Conservation (phyloP, 2,888 invertebrate species). For the Pandemis cinnamomeana region DNA sequence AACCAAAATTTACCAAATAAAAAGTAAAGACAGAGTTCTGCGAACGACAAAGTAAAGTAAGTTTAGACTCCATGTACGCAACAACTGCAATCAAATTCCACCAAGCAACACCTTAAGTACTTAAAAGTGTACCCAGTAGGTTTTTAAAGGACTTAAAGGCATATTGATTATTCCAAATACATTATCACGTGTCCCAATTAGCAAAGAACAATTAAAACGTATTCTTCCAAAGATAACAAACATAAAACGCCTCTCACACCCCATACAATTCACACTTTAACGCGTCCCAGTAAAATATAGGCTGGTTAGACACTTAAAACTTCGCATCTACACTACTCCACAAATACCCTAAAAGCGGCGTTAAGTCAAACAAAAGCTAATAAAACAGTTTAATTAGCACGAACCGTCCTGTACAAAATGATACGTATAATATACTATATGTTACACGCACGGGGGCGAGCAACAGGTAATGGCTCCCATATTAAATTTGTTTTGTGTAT, state of each 20-base stretch:
- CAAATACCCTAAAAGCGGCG: conserved; percentile 39
- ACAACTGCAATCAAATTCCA: no score
- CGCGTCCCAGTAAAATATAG: conserved; percentile 6
- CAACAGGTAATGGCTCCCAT: conserved; percentile 52
- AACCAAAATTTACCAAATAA: no score
- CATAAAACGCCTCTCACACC: not conserved
- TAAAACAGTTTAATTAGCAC: conserved; percentile 62
- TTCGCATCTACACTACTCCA: conserved; percentile 14
- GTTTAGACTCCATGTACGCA: no score
- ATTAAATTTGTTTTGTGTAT: conserved; percentile 41
- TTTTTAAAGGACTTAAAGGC: no score
- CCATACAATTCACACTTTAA: not conserved
- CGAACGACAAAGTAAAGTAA: no score
- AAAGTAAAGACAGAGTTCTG: no score
- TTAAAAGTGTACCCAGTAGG: no score
- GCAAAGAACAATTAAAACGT: not conserved
- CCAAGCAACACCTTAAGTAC: no score
- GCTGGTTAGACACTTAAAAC: conserved; percentile 43
- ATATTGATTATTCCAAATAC: no score
- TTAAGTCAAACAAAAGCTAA: conserved; percentile 56
- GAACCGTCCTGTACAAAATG: conserved; percentile 42
- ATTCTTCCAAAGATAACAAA: not conserved
- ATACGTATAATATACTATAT: not conserved
- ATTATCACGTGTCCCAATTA: no score
- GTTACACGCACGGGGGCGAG: conserved; percentile 33